Evolutionary conservation across 2,113 vertebrate genomes (phyloP), one percentile per base, ranked within the genome.

Genomic region (Tetrao urogallus): DNA sequence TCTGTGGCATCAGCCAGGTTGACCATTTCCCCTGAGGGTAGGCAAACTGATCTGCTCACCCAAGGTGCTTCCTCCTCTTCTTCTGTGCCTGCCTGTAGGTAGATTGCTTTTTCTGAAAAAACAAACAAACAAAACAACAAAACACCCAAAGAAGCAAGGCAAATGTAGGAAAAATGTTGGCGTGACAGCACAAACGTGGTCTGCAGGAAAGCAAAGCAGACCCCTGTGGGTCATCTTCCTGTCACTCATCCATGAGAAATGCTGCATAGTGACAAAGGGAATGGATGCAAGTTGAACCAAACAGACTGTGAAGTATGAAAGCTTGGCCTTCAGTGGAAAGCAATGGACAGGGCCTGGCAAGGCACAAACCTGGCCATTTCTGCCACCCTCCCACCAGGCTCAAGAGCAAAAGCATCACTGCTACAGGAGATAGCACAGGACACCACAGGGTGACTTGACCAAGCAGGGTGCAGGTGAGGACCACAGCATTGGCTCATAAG

Each of bases 371-470:
- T 5, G 2, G 11, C 28, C 13, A 4, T 38, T 76, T 52, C 52
- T 82, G 56, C 10, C 36, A 27, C 10, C 11, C 7, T 28, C 8
- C 48, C 14, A 25, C 10, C 10, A 21, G 52, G 9, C 21, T 64
- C 47, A 11, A n/a, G 9, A 19, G 71, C 1, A 43, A 76, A 65
- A 18, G 11, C 1, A 2, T 28, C 22, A 22, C 10, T 1, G 17
- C 18, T 8, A 15, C 5, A 5, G 34, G 63, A 86, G 38, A 50
- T 38, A 12, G 16, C 8, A 32, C 6, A 11, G 36, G 45, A 47
- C 28, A 3, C 24, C 13, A 16, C 25, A 18, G 69, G 10, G 1
- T 13, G 34, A 22, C 5, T 1, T 0, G 0, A n/a, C 79, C 73
- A 64, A 45, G 63, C 30, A 34, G 71, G 38, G 19, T 8, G 14